These are phyloP conservation scores for Gastrophysa polygoni DNA, from an alignment of 2,888 invertebrate genomes.

Conservation along the genomic window DNA sequence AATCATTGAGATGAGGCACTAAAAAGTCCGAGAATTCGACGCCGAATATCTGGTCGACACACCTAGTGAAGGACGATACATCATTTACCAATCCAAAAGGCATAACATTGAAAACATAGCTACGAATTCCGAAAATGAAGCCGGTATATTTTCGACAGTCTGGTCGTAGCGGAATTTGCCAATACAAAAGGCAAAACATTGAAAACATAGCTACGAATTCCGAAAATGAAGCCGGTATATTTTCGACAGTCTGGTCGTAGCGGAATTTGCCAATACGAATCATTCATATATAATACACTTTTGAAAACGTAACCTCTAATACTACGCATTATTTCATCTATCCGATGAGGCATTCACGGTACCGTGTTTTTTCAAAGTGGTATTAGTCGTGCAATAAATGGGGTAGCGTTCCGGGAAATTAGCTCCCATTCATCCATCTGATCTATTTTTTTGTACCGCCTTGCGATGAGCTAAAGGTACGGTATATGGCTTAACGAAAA, in stretches of 20 bases:
- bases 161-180: too few species aligned
- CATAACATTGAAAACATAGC: not conserved
- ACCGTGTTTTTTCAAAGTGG: too few species aligned
- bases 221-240: slow-evolving; percentile 3
- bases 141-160: too few species aligned
- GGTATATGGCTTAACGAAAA: slow-evolving; percentile 1
- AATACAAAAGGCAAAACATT: not conserved
- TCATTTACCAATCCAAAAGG: not conserved
- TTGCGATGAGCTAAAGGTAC: slow-evolving; percentile 1
- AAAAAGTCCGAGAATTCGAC: not conserved
- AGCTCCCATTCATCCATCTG: not conserved
- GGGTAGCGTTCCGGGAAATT: not conserved
- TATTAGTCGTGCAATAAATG: too few species aligned
- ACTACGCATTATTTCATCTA: too few species aligned
- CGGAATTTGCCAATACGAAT: not conserved
- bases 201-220: not conserved
- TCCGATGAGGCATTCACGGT: too few species aligned
- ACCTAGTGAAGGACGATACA: not conserved
- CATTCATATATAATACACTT: too few species aligned
- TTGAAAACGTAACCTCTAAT: too few species aligned
- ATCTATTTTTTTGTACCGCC: not conserved
- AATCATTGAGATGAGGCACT: not conserved
- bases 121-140: slow-evolving; percentile 5
- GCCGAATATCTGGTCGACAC: not conserved
- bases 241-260: too few species aligned